Base-by-base conservation (phyloP, 2,797 vertebrate genomes). In the Microctenopoma steveboyesi region DNA sequence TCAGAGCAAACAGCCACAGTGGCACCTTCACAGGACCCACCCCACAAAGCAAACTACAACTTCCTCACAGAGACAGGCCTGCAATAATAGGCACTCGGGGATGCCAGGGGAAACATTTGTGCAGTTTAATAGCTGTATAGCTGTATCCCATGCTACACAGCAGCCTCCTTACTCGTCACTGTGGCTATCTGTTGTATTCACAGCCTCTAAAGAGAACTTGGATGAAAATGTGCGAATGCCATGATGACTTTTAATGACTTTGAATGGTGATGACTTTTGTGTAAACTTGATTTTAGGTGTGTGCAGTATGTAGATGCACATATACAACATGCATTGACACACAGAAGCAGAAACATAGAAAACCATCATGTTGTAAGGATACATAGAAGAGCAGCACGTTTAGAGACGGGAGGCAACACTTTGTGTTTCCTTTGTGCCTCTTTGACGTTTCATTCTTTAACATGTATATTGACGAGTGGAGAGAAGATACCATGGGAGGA, bases 61-160 rank as follows among this genome's bases (percentile, higher is more conserved):
- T 22, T 62, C 49, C n/a, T 76, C 69, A 45, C 61, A 76, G 43
- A 65, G 54, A 76, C 37, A 25, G 43, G 10, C 7, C 56, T 66
- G 62, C 49, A 61, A 64, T 74, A 81, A 83, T 42, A 70, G 67
- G 37, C 80, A 66, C 78, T 73, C 15, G 1, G 78, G 74, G 65
- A 80, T 69, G 74, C 72, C 81, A 82, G 70, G 65, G 48, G 71
- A 65, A 74, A 80, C 69, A 67, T 73, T 79, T 55, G 42, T 12
- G 65, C 60, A 47, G 48, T 74, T 79, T 70, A 80, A 84, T 81
- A 80, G 83, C 64, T 65, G 53, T 30, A 84, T 81, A 80, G 83
- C 63, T 65, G 53, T 30, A 5, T 27, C 57, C 12, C 49, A 60
- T 25, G 33, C 40, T 49, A 62, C 48, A 59, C 18, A 64, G 16